Conservation (phyloP, 2,888 invertebrate genomes). For the Rutpela maculata region DNA sequence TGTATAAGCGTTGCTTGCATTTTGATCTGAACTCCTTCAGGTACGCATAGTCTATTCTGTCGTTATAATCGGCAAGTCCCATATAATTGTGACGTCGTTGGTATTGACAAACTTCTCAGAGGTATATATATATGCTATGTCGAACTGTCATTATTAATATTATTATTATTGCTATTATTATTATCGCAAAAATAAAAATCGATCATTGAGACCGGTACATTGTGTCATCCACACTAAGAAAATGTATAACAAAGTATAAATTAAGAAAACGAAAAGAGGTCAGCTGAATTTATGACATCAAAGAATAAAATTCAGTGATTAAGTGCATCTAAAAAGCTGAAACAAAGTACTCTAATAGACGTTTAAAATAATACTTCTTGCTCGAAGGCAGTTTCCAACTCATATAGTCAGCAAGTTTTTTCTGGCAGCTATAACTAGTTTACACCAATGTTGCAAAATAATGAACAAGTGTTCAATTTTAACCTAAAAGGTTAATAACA, state of each 20-base stretch:
- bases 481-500: constrained; percentile 22
- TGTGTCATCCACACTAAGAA: background rate
- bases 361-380: background rate
- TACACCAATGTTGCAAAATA: constrained; percentile 21
- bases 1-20: no score
- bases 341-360: background rate
- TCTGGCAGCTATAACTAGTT: background rate
- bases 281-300: background rate
- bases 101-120: no score
- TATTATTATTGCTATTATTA: no score
- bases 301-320: background rate
- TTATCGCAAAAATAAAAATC: no score
- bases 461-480: constrained; percentile 31
- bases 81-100: no score
- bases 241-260: background rate
- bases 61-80: no score
- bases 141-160: no score
- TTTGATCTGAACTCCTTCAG: no score
- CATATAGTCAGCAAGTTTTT: background rate
- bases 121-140: no score
- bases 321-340: background rate
- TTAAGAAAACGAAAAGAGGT: background rate
- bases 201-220: background rate
- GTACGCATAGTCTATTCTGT: no score
- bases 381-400: background rate